These are phyloP conservation scores for Salminus brasiliensis DNA, from an alignment of 2,113 vertebrate species.

Conservation along the genomic window DNA sequence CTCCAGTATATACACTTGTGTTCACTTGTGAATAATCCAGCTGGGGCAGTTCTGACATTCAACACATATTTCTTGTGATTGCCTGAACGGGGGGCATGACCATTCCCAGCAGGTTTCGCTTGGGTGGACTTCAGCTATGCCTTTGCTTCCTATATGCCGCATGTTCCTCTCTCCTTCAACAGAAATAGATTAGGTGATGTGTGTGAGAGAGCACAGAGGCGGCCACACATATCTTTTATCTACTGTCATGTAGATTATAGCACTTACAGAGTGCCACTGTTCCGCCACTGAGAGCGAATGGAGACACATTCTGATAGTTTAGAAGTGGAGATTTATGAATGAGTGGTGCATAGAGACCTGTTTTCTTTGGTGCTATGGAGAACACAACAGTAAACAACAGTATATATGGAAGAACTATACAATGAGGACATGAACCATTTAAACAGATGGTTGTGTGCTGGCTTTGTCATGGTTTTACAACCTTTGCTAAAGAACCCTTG, in stretches of 20 bases:
- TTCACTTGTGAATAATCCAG: neutral
- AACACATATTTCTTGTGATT: conserved; percentile 4
- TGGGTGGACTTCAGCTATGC: conserved; percentile 14
- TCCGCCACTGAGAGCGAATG: neutral
- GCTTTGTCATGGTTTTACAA: too few species aligned
- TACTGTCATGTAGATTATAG: neutral
- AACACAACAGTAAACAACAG: neutral
- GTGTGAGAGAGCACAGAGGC: neutral
- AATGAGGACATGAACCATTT: too few species aligned
- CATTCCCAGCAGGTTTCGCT: conserved; percentile 9
- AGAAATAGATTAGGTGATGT: neutral
- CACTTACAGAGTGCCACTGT: neutral
- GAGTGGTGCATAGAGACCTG: neutral
- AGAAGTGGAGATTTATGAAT: neutral
- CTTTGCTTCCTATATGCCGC: neutral
- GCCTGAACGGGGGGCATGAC: neutral
- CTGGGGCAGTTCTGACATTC: too few species aligned
- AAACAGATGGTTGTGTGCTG: too few species aligned
- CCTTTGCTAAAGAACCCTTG: too few species aligned
- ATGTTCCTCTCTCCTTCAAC: neutral
- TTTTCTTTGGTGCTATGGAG: neutral
- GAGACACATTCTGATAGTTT: neutral
- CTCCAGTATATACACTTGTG: neutral
- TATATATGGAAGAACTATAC: too few species aligned
- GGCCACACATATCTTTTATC: neutral